Evolutionary conservation across 2,888 invertebrate species (phyloP).

Genomic region (Allolobophora icterica): DNA sequence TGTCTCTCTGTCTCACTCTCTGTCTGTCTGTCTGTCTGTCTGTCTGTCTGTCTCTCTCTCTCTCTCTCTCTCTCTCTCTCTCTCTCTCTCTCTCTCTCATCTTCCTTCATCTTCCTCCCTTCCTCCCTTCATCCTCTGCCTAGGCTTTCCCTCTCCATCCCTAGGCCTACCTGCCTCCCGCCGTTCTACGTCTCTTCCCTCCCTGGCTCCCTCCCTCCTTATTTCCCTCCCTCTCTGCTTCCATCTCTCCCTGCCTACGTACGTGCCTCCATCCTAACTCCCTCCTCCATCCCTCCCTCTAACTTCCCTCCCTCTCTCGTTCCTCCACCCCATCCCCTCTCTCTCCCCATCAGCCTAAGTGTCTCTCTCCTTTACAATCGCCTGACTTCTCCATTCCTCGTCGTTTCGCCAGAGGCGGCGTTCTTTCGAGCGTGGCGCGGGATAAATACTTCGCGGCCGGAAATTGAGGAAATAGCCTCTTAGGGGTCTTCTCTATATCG

Average conservation of each 20-base stretch:
- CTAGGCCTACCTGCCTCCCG: no score
- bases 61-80: neutral
- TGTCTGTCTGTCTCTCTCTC: neutral
- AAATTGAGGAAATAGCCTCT: slow-evolving; percentile 17
- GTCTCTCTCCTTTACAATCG: neutral
- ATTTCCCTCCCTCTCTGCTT: no score
- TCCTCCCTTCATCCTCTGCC: neutral
- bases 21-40: neutral
- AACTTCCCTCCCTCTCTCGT: no score
- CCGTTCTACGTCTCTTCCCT: neutral
- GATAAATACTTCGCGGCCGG: neutral
- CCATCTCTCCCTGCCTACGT: no score
- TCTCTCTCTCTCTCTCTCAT: neutral
- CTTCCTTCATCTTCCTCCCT: neutral
- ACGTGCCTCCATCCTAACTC: no score
- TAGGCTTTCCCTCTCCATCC: no score
- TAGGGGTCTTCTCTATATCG: slow-evolving; percentile 14
- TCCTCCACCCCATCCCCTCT: no score
- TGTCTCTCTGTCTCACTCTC: neutral
- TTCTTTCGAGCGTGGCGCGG: neutral
- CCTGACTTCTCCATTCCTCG: neutral
- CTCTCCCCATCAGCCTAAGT: no score
- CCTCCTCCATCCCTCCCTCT: no score
- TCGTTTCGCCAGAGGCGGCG: neutral
- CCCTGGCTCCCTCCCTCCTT: neutral